These are phyloP conservation scores for Drosophila sproati DNA, from an alignment of 1,140 invertebrate species.

Conservation along the genomic window DNA sequence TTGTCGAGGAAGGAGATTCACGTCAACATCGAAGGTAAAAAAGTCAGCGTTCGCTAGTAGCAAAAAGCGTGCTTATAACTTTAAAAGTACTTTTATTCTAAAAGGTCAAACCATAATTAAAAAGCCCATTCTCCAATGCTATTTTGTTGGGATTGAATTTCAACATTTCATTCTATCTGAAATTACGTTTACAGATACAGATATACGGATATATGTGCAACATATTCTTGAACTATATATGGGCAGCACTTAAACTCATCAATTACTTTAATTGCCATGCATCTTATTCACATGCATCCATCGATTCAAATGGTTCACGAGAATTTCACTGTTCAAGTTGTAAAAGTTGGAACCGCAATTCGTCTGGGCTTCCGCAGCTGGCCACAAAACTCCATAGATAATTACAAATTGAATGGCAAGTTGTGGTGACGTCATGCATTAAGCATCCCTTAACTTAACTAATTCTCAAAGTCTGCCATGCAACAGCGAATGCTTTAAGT, in stretches of 20 bases:
- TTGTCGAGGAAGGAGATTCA: neutral
- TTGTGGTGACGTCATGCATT: slow-evolving; percentile 10
- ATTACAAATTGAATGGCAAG: slow-evolving; percentile 24
- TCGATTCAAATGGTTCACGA: slow-evolving; percentile 12
- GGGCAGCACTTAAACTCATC: neutral
- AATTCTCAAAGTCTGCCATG: neutral
- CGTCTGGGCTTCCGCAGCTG: slow-evolving; percentile 7
- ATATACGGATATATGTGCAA: neutral
- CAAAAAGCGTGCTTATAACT: too few relatives aligned
- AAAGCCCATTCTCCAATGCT: too few relatives aligned
- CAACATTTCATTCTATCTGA: too few relatives aligned
- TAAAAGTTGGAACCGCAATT: slow-evolving; percentile 22
- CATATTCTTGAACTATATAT: neutral
- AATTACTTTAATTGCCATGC: neutral
- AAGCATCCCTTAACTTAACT: slow-evolving; percentile 20
- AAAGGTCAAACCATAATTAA: too few relatives aligned
- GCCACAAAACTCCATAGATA: slow-evolving; percentile 16
- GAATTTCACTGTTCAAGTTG: slow-evolving; percentile 12
- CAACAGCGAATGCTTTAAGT: slow-evolving; percentile 18
- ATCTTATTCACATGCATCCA: neutral
- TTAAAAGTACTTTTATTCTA: too few relatives aligned
- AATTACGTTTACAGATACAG: too few relatives aligned
- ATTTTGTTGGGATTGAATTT: too few relatives aligned
- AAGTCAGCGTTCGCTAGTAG: too few relatives aligned
- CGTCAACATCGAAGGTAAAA: too few relatives aligned